These are phyloP conservation scores for Bombus haemorrhoidalis DNA, from an alignment of 1,140 invertebrate genomes.

Conservation along the genomic window DNA sequence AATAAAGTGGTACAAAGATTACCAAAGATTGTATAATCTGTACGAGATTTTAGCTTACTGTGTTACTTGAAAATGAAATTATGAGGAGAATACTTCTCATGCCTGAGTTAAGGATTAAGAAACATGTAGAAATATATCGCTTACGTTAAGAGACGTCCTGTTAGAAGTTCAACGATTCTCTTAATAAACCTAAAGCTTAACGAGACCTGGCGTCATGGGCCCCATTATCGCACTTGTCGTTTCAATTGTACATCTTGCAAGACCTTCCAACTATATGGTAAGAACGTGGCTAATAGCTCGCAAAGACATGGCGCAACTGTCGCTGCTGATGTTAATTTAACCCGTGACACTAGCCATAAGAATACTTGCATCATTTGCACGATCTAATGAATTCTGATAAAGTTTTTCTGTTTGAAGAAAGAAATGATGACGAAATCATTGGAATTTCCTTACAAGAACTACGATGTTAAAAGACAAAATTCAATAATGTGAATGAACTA, in stretches of 20 bases:
- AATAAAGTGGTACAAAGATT: too few species aligned
- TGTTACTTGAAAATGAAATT: too few species aligned
- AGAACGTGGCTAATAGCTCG: conserved; percentile 30
- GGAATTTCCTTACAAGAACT: background rate
- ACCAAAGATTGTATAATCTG: too few species aligned
- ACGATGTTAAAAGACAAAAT: too few species aligned
- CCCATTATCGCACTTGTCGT: conserved; percentile 18
- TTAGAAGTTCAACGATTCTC: background rate
- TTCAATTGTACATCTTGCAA: conserved; percentile 23
- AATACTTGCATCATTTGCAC: background rate
- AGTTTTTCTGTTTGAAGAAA: too few species aligned
- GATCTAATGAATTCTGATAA: background rate
- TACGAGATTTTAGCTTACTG: too few species aligned
- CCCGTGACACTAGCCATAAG: background rate
- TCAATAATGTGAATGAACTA: background rate
- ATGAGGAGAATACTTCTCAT: too few species aligned
- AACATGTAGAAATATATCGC: background rate
- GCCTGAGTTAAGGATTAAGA: too few species aligned
- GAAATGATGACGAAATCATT: background rate
- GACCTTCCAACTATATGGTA: conserved; percentile 34
- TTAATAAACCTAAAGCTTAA: conserved; percentile 41
- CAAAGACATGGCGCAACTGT: conserved; percentile 29
- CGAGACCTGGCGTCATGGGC: conserved; percentile 7
- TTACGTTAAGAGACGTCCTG: background rate
- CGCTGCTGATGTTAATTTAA: conserved; percentile 23